Percentiles rank a stretch among this genome's conserved stretches.
phyloP scores from a whole-genome alignment of 2,888 invertebrate species.

The Malthinus flaveolus region DNA sequence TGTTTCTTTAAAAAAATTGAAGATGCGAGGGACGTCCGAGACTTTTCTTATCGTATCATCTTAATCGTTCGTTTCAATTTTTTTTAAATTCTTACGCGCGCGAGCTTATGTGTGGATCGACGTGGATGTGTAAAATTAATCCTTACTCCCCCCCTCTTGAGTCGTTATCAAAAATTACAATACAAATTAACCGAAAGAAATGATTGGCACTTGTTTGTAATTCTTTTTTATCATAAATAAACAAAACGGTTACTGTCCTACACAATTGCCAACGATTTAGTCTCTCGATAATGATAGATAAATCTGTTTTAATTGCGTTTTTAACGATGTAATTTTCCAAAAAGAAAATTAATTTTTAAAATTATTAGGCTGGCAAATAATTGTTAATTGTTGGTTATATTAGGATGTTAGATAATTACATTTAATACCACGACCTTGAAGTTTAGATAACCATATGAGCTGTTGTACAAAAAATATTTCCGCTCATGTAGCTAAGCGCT shows the following conservation, averaged over 20 bases:
- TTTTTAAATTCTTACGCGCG: too few relatives aligned
- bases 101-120: background rate
- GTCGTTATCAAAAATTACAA: background rate
- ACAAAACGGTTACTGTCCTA: constrained; percentile 20
- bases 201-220: background rate
- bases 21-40: too few relatives aligned
- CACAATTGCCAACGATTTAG: constrained; percentile 12
- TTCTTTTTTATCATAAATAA: background rate
- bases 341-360: too few relatives aligned
- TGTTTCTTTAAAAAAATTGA: too few relatives aligned
- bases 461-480: constrained; percentile 22
- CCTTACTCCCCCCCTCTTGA: background rate
- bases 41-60: too few relatives aligned
- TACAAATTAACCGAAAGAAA: background rate
- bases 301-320: background rate
- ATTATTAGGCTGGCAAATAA: background rate
- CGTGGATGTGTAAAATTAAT: background rate
- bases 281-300: constrained; percentile 5
- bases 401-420: constrained; percentile 2
- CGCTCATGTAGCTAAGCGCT: constrained; percentile 19
- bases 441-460: constrained; percentile 13
- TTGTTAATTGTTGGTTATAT: constrained; percentile 1
- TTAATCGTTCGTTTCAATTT: too few relatives aligned
- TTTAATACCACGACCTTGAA: constrained; percentile 13
- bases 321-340: background rate